phyloP scores from a whole-genome alignment of 2,797 vertebrate genomes.

The Oreochromis mossambicus region DNA sequence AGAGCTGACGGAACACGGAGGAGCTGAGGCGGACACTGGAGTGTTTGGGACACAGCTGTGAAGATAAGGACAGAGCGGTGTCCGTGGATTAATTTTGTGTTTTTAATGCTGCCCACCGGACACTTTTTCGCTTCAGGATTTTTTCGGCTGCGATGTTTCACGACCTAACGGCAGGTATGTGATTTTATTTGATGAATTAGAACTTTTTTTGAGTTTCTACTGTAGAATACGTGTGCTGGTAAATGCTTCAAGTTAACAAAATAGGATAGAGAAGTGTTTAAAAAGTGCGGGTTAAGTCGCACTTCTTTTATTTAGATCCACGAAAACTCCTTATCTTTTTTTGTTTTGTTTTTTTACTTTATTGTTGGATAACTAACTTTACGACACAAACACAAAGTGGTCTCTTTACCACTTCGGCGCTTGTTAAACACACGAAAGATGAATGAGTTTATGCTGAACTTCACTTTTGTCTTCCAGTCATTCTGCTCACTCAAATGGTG shows the following conservation, averaged over 20 bases:
- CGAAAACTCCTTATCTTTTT: not conserved
- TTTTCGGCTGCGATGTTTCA: slow-evolving; percentile 44
- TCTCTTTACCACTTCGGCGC: not conserved
- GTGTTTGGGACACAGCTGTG: not conserved
- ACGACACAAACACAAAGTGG: not conserved
- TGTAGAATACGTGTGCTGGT: not conserved
- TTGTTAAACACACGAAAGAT: not conserved
- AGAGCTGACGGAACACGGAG: not conserved
- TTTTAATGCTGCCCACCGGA: not conserved
- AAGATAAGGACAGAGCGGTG: not conserved
- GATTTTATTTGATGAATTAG: not conserved
- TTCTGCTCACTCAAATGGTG: too few species aligned
- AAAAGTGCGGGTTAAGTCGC: not conserved
- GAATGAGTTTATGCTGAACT: not conserved
- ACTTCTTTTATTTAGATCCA: not conserved
- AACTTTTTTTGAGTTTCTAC: not conserved
- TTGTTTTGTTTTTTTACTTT: not conserved
- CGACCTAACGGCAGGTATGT: slow-evolving; percentile 42
- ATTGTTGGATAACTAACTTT: rapidly evolving
- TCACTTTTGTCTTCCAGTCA: not conserved
- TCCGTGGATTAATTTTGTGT: slow-evolving; percentile 27
- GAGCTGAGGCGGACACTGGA: not conserved
- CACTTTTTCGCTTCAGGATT: not conserved
- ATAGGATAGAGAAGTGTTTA: not conserved
- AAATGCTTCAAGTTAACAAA: not conserved